Conservation (phyloP, 2,113 vertebrate species). For the Pontoporia blainvillei region DNA sequence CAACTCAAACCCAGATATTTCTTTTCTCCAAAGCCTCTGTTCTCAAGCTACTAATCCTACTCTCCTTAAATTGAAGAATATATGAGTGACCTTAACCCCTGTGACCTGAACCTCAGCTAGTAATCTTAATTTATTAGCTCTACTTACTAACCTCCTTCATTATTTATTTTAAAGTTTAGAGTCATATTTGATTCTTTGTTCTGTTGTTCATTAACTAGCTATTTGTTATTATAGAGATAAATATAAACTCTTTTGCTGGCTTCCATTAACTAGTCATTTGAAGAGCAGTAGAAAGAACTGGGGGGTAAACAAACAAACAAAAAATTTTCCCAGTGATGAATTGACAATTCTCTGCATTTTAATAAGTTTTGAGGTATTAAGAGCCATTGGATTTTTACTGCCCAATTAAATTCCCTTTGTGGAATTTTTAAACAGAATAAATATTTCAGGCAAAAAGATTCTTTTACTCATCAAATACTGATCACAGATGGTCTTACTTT, state of each 20-base stretch:
- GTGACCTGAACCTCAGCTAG: not conserved
- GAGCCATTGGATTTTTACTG: not conserved
- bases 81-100: not conserved
- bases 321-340: not conserved
- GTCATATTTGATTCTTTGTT: not conserved
- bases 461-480: not conserved
- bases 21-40: not conserved
- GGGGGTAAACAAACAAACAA: not conserved
- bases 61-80: not conserved
- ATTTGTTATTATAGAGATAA: not conserved
- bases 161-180: slow-evolving; percentile 16
- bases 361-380: not conserved
- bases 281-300: not conserved
- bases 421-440: not conserved
- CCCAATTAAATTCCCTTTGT: not conserved
- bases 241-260: not conserved
- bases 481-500: not conserved
- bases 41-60: not conserved
- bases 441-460: not conserved
- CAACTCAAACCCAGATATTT: not conserved
- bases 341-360: not conserved
- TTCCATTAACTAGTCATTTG: not conserved
- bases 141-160: not conserved
- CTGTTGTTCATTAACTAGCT: not conserved
- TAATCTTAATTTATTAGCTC: not conserved